A percentile compares a stretch with the other conserved stretches of the same genome.
phyloP scores from a whole-genome alignment of 1,140 invertebrate species.

The Drosophila saltans region DNA sequence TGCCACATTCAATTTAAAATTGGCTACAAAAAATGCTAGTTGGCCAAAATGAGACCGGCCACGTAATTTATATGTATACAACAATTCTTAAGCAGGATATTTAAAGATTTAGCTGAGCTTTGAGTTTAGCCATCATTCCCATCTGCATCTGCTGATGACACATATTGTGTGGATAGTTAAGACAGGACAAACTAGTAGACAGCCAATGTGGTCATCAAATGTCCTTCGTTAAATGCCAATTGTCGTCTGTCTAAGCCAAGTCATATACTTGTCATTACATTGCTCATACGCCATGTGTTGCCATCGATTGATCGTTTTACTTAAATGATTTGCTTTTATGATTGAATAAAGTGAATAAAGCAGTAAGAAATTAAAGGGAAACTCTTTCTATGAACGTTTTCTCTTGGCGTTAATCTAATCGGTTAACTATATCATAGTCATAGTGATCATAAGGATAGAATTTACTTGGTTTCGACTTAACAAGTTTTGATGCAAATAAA shows the following conservation, averaged over 20 bases:
- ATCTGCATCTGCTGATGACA: background rate
- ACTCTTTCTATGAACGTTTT: no score
- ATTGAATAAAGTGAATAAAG: no score
- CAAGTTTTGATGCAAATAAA: background rate
- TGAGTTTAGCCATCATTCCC: no score
- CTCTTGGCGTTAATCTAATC: no score
- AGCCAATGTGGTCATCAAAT: background rate
- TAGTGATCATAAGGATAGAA: no score
- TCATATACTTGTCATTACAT: slow-evolving; percentile 1
- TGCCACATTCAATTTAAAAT: slow-evolving; percentile 13
- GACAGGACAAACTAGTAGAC: background rate
- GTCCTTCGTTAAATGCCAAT: background rate
- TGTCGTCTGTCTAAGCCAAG: background rate
- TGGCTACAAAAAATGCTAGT: slow-evolving; percentile 9
- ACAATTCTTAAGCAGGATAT: background rate
- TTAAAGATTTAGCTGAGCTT: background rate
- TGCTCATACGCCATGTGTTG: slow-evolving; percentile 11
- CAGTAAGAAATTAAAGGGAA: no score
- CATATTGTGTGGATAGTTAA: background rate
- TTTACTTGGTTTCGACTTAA: no score
- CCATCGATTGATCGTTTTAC: background rate
- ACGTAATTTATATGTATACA: background rate
- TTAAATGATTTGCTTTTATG: background rate
- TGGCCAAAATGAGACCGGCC: background rate
- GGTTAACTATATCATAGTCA: no score